Evolutionary conservation across 1,140 invertebrate genomes (phyloP), one percentile per base, ranked within the genome.

Genomic region (Maconellicoccus hirsutus): DNA sequence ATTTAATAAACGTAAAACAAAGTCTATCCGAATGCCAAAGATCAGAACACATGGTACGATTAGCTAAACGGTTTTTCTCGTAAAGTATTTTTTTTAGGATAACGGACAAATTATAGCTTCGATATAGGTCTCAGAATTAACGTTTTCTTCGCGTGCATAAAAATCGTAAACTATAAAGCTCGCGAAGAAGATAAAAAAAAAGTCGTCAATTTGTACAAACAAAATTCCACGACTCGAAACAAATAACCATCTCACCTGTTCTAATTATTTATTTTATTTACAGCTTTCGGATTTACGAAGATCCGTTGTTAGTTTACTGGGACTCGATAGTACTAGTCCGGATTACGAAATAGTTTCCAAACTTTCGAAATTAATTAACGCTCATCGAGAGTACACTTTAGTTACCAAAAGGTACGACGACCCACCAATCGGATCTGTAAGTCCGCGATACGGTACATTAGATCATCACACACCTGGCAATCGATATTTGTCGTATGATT

Each of bases 321-420:
- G 86, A 3, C 84, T 88, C 71, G 83, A 87, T 52, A 82, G 85
- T 14, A 85, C 87, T 27, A 84, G 87, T 70, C 84, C 88, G 0
- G 88, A 91, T 79, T 89, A 89, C 77, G 89, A 91, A 77, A 83
- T 91, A 73, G 86, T 90, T 63, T 86, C 86, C 1, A 84, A 86
- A 16, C 80, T 91, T 6, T 87, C 89, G 75, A 90, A 90, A 80
- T 79, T 90, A 72, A 85, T 89, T 8, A 85, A 89, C 73, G 88
- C 88, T 0, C 87, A 90, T 79, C 84, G 88, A 70, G 88, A 90
- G 78, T 90, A 89, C 77, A 89, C 88, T 0, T 80, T 88, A 74
- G 84, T 90, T 0, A 89, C 88, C 0, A 78, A 87, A 8, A 81
- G 87, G 73, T 89, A 78, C 63, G 73, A 75, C 33, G 75, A 77